These are phyloP conservation scores for Notechis scutatus DNA, from an alignment of 2,113 vertebrate genomes.

Conservation along the genomic window DNA sequence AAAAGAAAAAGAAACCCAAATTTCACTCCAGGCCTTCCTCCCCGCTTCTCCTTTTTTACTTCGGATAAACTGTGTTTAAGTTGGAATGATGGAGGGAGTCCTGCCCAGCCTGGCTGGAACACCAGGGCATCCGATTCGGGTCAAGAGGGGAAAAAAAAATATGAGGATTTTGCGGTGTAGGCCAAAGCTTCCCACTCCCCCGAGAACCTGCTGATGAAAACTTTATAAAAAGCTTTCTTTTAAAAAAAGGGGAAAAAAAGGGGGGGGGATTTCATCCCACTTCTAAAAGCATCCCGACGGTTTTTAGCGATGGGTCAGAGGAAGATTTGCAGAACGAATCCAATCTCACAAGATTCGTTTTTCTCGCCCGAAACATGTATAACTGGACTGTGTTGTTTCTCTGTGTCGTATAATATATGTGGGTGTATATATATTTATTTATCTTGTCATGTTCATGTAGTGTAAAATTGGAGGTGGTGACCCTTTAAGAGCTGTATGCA, in stretches of 20 bases:
- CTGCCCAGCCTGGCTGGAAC: background rate
- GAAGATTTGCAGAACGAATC: background rate
- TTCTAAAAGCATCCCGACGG: background rate
- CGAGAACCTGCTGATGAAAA: background rate
- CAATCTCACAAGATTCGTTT: no score
- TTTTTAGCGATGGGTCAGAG: background rate
- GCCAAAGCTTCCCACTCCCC: background rate
- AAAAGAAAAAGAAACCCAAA: background rate
- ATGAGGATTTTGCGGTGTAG: background rate
- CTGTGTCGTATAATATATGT: no score
- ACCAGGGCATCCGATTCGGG: background rate
- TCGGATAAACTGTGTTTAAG: background rate
- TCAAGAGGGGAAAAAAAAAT: background rate
- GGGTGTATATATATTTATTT: no score
- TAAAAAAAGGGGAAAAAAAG: background rate
- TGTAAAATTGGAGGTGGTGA: no score
- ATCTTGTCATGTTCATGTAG: no score
- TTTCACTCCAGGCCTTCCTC: background rate
- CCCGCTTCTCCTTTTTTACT: background rate
- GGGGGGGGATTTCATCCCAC: background rate
- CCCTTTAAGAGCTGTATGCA: no score
- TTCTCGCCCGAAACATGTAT: no score
- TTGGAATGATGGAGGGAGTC: accelerated
- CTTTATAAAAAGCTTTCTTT: background rate
- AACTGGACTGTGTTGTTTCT: no score